Conservation (phyloP, 2,797 vertebrate species). For the Anomalospiza imberbis region DNA sequence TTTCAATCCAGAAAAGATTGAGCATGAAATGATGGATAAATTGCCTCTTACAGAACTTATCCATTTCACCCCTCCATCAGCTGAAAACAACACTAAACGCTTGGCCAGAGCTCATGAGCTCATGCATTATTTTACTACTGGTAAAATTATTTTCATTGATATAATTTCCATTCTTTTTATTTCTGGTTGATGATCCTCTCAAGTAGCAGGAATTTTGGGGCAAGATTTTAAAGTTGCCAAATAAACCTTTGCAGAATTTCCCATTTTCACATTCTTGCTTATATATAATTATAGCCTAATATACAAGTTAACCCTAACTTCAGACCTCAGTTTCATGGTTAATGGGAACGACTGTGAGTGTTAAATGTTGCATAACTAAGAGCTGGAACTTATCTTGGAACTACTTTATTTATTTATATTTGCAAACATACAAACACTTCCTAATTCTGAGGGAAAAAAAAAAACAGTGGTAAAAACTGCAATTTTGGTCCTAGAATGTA, state of each 20-base stretch:
- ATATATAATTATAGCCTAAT: neutral
- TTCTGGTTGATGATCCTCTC: neutral
- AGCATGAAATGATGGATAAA: constrained; percentile 80
- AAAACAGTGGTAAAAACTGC: neutral
- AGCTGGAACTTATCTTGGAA: neutral
- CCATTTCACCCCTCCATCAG: constrained; percentile 60
- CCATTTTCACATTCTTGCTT: neutral
- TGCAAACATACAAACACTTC: neutral
- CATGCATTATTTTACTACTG: constrained; percentile 83
- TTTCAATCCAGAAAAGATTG: constrained; percentile 78
- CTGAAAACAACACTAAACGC: constrained; percentile 61
- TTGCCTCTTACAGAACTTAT: constrained; percentile 73
- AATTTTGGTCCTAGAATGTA: neutral
- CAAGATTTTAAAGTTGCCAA: neutral
- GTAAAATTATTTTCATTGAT: constrained; percentile 67
- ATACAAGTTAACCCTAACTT: neutral
- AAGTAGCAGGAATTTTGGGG: neutral
- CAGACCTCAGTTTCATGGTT: neutral
- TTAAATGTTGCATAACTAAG: neutral
- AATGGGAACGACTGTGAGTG: neutral
- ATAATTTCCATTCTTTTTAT: neutral
- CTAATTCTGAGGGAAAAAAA: neutral
- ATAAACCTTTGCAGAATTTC: neutral
- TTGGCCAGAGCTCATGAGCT: constrained; percentile 83
- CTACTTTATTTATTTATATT: neutral